Base-by-base conservation (phyloP, 2,888 invertebrate genomes). In the Autographa gamma region DNA sequence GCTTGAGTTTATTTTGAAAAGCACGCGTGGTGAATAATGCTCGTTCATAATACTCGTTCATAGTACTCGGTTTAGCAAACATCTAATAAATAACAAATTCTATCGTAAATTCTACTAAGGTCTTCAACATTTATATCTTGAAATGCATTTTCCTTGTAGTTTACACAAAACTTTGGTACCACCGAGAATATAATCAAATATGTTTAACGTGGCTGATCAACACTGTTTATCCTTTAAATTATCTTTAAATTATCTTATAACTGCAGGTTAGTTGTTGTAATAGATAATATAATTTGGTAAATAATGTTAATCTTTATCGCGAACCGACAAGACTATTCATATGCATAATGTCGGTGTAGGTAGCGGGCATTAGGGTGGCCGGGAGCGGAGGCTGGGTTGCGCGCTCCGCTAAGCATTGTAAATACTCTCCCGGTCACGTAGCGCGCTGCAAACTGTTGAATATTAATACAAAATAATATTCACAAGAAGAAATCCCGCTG, bases 371-470 rank as follows among this genome's bases (percentile, higher is more conserved):
- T 80, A 76, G 85, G 79, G 76, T 81, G 80, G 80, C 68, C 77
- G 77, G 80, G 83, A 80, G 81, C 84, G 83, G 85, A 79, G 77
- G 84, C 85, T 80, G 88, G 88, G 89, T 88, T 85, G 89, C 89
- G 87, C 91, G 92, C 91, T 89, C 88, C 90, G 90, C 92, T 94
- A 92, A 94, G 93, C 93, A 93, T 91, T 92, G 93, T 92, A 93
- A 94, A 95, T 93, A 93, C 90, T 90, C 89, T 88, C 92, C 89
- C 89, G 89, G 93, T 92, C 94, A 95, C 94, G 94, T 94, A 92
- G 86, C 86, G 85, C 88, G 85, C 88, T 90, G 91, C 91, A 93
- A 93, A 93, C 93, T 93, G 93, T 92, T 95, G 92, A 94, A 95
- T 95, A 94, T 94, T 94, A 92, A 94, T 92, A 92, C 85, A 81